phyloP scores from a whole-genome alignment of 2,888 invertebrate species.

The Scrobipalpa costella region DNA sequence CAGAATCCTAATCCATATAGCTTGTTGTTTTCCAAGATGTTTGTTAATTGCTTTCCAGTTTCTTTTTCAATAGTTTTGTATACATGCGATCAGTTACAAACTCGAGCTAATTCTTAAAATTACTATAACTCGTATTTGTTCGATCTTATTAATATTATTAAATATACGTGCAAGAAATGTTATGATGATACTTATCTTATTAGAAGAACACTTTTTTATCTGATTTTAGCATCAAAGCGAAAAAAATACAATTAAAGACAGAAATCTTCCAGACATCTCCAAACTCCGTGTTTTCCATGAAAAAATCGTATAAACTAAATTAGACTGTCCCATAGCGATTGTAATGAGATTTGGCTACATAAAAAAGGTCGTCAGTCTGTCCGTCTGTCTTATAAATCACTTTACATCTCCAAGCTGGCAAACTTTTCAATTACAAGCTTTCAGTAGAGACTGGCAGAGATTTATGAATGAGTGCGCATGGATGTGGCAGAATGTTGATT shows the following conservation, averaged over 20 bases:
- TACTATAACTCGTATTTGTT: too few species aligned
- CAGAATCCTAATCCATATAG: too few species aligned
- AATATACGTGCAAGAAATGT: too few species aligned
- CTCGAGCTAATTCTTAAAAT: too few species aligned
- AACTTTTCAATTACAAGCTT: conserved; percentile 78
- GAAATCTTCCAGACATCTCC: background rate
- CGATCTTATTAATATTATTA: too few species aligned
- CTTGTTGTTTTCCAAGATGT: too few species aligned
- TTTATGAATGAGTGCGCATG: conserved; percentile 31
- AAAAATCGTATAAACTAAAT: conserved; percentile 34
- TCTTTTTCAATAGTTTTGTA: too few species aligned
- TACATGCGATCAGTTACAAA: too few species aligned
- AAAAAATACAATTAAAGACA: background rate
- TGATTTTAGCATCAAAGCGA: background rate
- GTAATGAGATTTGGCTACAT: conserved; percentile 56
- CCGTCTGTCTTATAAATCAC: conserved; percentile 76
- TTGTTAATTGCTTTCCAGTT: too few species aligned
- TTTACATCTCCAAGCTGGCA: conserved; percentile 70
- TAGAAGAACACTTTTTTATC: too few species aligned
- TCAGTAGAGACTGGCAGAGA: conserved; percentile 50
- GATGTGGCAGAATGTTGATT: background rate
- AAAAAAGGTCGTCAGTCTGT: conserved; percentile 65
- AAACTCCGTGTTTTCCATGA: conserved; percentile 2
- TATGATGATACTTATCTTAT: too few species aligned
- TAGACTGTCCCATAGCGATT: conserved; percentile 37